Evolutionary conservation across 2,797 vertebrate genomes (phyloP).

Genomic region (Threskiornis aethiopicus): DNA sequence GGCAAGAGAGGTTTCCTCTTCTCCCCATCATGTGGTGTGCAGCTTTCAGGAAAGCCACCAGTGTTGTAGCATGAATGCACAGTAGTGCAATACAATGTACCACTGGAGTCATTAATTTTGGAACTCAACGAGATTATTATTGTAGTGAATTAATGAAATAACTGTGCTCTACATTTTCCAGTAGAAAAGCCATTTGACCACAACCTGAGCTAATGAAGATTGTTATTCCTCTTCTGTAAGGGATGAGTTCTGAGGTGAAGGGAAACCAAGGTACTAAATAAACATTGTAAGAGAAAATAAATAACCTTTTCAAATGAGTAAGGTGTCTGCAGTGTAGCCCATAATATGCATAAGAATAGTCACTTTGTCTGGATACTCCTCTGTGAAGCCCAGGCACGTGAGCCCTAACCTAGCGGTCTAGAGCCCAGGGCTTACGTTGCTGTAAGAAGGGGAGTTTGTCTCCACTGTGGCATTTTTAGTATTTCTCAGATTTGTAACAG

Average conservation of each 20-base stretch:
- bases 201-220: background rate
- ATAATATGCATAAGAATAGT: background rate
- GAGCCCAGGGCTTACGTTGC: background rate
- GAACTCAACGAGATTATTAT: background rate
- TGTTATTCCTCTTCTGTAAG: background rate
- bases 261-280: background rate
- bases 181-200: background rate
- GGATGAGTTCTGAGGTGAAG: background rate
- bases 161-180: background rate
- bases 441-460: background rate
- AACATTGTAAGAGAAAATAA: background rate
- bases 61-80: background rate
- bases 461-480: background rate
- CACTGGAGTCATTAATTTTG: background rate
- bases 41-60: background rate
- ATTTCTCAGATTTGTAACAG: background rate
- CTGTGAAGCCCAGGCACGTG: background rate
- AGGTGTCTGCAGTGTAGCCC: background rate
- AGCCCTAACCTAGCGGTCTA: background rate
- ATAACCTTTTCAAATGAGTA: background rate
- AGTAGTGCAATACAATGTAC: background rate
- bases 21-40: background rate
- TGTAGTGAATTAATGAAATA: background rate
- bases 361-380: background rate
- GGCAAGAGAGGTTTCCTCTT: background rate